Evolutionary conservation across 2,113 vertebrate species (phyloP).

Genomic region (Mastomys coucha): DNA sequence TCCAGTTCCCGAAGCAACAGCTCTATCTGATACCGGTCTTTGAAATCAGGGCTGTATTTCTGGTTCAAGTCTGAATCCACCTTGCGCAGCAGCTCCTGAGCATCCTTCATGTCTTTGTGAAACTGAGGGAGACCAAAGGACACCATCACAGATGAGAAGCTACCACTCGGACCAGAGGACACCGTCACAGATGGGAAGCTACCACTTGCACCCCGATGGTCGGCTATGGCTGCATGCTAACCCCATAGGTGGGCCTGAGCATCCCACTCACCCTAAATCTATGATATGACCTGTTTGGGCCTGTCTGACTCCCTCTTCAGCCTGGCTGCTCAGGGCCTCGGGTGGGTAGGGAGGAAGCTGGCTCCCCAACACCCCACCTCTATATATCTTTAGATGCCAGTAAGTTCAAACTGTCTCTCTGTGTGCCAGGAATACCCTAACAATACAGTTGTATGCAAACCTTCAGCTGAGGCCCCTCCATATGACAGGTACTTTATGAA

Average conservation of each 20-base stretch:
- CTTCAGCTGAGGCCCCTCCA: not conserved
- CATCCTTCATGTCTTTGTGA: constrained; percentile 94
- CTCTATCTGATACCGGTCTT: constrained; percentile 96
- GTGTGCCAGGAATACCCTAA: not conserved
- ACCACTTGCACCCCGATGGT: not conserved
- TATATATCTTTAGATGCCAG: not conserved
- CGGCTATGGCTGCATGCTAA: not conserved
- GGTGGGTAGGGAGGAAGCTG: not conserved
- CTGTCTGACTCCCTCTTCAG: not conserved
- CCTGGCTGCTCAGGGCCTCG: not conserved
- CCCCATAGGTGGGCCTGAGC: not conserved
- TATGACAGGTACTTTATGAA: not conserved
- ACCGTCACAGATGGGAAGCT: not conserved
- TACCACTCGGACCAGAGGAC: not conserved
- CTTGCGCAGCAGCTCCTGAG: constrained; percentile 93
- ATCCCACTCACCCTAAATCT: not conserved
- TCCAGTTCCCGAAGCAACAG: constrained; percentile 92
- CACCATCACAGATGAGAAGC: not conserved
- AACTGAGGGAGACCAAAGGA: constrained; percentile 86
- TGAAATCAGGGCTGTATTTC: constrained; percentile 97
- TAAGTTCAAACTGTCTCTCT: not conserved
- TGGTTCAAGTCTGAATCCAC: constrained; percentile 94
- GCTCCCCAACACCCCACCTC: not conserved
- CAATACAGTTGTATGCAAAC: not conserved
- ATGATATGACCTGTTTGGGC: not conserved